These are phyloP conservation scores for Prolemur simus DNA, from an alignment of 2,113 vertebrate species.

Conservation along the genomic window DNA sequence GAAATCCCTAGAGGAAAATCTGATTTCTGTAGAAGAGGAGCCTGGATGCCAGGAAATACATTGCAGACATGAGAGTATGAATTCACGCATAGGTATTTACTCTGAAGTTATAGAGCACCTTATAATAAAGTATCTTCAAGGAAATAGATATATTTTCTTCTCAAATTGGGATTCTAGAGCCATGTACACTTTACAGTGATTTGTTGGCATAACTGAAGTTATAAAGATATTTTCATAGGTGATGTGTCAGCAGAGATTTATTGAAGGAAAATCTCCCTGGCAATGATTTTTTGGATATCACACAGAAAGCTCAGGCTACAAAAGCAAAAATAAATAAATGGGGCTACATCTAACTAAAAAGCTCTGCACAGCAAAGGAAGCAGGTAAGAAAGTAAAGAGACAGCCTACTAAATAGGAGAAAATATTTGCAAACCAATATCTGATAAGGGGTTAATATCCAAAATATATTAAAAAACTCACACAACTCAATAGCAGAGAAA, in stretches of 20 bases:
- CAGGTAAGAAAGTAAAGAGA: too few species aligned
- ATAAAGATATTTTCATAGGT: neutral
- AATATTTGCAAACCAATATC: neutral
- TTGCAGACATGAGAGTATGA: neutral
- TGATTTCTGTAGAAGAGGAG: neutral
- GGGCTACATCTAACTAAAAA: neutral
- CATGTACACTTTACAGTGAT: neutral
- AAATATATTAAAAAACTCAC: neutral
- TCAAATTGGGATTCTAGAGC: neutral
- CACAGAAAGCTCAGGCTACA: neutral
- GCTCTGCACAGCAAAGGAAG: neutral
- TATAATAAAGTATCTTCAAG: neutral
- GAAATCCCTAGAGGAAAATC: neutral
- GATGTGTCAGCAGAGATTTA: neutral
- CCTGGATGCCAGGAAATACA: neutral
- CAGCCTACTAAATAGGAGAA: neutral
- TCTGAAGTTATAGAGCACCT: too few species aligned
- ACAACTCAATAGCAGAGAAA: neutral
- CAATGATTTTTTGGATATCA: neutral
- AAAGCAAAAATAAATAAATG: neutral
- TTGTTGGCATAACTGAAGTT: neutral
- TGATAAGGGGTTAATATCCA: too few species aligned
- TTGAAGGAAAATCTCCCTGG: neutral
- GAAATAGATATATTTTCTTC: neutral
- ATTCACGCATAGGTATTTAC: neutral